Base-by-base conservation (phyloP, 2,797 vertebrate species). In the Enteromius viviparus region DNA sequence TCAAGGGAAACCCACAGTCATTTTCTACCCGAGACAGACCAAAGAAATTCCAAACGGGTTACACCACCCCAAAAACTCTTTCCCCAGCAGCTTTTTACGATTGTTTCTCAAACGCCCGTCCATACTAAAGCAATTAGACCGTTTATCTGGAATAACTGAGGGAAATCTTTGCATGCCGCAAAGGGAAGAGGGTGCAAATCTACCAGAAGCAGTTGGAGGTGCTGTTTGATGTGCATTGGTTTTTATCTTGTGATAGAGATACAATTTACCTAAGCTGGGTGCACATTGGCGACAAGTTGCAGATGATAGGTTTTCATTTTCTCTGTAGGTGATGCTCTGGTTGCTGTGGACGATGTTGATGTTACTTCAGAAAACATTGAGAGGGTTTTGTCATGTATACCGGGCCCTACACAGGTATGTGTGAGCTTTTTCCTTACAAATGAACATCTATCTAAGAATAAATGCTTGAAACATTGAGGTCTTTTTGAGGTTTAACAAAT, bases 321-420 rank as follows among this genome's bases (percentile, higher is more conserved):
- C 89, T n/a, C 81, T 89, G 80, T 90, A 99, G 98, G 98, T 49
- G 98, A 99, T 81, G 92, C 92, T 75, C 96, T 99, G 5, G 89
- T 98, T 80, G 97, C 98, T 1, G 96, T 99, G 87, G 97, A 98
- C 3, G 97, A 98, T 80, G 97, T 99, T 42, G 97, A 97, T 17
- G 98, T 99, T 86, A 96, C 95, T 53, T 92, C 94, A 3, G 97
- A 99, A 92, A 99, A 99, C 90, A 98, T 99, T 6, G 96, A 99
- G 91, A 94, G 96, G 80, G 96, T 99, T 92, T 93, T 99, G 69
- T 99, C 98, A 83, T 97, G 97, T 89, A 96, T 99, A 88, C 96
- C 96, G 10, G 97, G 97, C 55, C 98, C 98, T 23, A 96, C 95
- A 86, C 97, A 99, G 97, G 98, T 99, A 68, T 40, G 77, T 64